These are phyloP conservation scores for Orbicella faveolata DNA, from an alignment of 64 coral and sea anemone genomes.

Conservation along the genomic window DNA sequence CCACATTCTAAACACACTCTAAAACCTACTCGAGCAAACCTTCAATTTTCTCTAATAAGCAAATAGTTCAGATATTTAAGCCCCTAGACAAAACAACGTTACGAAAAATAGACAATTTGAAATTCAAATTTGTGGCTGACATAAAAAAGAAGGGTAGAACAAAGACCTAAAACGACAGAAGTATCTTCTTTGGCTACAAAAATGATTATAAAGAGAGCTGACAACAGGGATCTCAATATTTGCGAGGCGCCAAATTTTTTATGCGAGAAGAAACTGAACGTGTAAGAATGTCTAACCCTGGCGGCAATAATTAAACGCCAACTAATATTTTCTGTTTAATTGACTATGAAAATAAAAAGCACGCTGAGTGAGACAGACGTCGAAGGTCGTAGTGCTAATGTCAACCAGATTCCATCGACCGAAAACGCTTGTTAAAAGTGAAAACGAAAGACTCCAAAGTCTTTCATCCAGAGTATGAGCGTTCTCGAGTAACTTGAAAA, in stretches of 20 bases:
- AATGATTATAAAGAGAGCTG: background rate
- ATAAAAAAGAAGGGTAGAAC: background rate
- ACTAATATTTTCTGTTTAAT: background rate
- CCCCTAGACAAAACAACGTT: background rate
- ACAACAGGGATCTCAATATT: background rate
- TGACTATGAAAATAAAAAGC: background rate
- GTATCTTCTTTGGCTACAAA: background rate
- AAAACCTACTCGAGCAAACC: background rate
- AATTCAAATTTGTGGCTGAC: background rate
- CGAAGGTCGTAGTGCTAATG: background rate
- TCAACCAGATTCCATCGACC: background rate
- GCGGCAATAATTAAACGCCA: background rate
- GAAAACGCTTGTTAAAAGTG: too few species aligned
- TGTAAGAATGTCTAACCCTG: background rate
- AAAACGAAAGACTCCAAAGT: background rate
- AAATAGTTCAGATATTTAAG: background rate
- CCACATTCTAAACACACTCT: background rate
- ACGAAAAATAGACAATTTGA: background rate
- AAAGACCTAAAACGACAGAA: background rate
- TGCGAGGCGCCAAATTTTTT: background rate
- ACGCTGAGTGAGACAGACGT: background rate
- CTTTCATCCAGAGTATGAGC: background rate
- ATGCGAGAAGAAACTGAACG: background rate
- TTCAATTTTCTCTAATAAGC: background rate
- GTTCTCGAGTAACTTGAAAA: background rate